These are phyloP conservation scores for Anas platyrhynchos DNA, from an alignment of 2,113 vertebrate genomes.

Conservation along the genomic window DNA sequence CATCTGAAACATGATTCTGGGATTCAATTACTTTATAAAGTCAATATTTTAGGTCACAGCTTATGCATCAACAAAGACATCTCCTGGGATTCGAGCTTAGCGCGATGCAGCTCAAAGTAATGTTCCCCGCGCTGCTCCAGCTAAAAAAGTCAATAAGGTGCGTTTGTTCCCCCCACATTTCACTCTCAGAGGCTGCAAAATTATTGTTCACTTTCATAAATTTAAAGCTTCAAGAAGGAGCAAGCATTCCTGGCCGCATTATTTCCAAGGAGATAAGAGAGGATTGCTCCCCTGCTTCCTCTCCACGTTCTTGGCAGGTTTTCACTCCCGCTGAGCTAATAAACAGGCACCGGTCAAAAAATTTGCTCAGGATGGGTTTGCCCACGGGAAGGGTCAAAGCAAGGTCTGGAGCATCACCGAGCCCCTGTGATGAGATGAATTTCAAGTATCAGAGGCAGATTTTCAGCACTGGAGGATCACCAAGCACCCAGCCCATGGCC, in stretches of 20 bases:
- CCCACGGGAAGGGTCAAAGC: neutral
- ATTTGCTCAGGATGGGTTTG: neutral
- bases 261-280: neutral
- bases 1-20: constrained; percentile 62
- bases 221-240: constrained; percentile 4
- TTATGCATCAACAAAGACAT: constrained; percentile 61
- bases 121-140: neutral
- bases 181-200: constrained; percentile 37
- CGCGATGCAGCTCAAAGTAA: constrained; percentile 19
- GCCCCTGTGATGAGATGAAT: neutral
- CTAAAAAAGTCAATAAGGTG: constrained; percentile 33
- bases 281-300: neutral
- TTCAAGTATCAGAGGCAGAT: neutral
- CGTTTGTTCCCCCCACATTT: constrained; percentile 16
- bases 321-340: neutral
- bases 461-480: neutral
- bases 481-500: neutral
- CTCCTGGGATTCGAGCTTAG: constrained; percentile 25
- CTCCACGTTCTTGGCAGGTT: neutral
- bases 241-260: neutral
- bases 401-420: neutral
- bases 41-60: constrained; percentile 70
- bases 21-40: constrained; percentile 71
- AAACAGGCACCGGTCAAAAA: neutral
- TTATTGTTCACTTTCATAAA: constrained; percentile 32